phyloP scores from a whole-genome alignment of 2,888 invertebrate species.

The Abrostola tripartita region DNA sequence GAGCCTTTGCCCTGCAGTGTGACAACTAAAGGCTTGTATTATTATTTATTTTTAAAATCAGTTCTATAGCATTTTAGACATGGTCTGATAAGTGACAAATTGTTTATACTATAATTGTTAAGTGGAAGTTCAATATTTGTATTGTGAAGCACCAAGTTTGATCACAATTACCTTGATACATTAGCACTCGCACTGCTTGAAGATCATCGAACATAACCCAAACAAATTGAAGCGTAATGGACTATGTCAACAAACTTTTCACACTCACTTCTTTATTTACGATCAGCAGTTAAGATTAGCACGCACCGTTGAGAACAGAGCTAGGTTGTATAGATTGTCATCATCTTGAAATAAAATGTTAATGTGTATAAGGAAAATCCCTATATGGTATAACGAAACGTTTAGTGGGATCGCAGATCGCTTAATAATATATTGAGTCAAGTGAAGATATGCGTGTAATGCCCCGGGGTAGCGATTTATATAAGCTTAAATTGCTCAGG shows the following conservation, averaged over 20 bases:
- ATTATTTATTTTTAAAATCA: too few relatives aligned
- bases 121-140: too few relatives aligned
- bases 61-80: too few relatives aligned
- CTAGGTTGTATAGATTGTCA: constrained; percentile 21
- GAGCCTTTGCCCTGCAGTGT: too few relatives aligned
- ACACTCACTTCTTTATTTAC: constrained; percentile 37
- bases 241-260: constrained; percentile 45
- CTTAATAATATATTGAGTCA: constrained; percentile 10
- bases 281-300: constrained; percentile 43
- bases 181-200: constrained; percentile 13
- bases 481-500: constrained; percentile 13
- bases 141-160: too few relatives aligned
- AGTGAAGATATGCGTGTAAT: constrained; percentile 1
- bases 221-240: constrained; percentile 45
- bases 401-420: constrained; percentile 6
- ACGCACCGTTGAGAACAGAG: constrained; percentile 22
- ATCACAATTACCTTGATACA: constrained; percentile 23
- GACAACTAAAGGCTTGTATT: too few relatives aligned
- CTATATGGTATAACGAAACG: constrained; percentile 9
- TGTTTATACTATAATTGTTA: too few relatives aligned
- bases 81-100: too few relatives aligned
- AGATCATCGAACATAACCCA: constrained; percentile 14
- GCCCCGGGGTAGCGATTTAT: constrained; percentile 9
- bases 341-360: constrained; percentile 16
- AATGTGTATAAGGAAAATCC: constrained; percentile 6